Conservation (phyloP, 2,888 invertebrate species). For the Himalopsyche anomala region DNA sequence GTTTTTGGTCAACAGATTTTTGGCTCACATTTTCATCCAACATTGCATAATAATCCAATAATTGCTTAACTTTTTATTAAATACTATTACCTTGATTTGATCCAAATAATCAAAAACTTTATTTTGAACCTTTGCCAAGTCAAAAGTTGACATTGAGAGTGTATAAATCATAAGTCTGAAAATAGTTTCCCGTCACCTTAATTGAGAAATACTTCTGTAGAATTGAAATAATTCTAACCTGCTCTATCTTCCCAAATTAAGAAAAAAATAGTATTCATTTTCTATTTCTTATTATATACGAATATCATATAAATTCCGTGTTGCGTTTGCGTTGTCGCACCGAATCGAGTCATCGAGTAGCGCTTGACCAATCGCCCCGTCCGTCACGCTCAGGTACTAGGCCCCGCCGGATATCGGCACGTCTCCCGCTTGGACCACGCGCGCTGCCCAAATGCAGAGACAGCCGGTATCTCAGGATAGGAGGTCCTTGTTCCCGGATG, state of each 20-base stretch:
- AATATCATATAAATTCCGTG: neutral
- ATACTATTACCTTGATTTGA: neutral
- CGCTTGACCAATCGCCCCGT: slow-evolving; percentile 38
- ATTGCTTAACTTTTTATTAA: neutral
- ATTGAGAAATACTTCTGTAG: neutral
- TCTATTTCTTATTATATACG: neutral
- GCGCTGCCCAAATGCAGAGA: slow-evolving; percentile 72
- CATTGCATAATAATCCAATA: neutral
- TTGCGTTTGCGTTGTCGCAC: neutral
- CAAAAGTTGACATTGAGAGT: neutral
- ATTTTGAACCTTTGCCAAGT: neutral
- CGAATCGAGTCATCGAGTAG: neutral
- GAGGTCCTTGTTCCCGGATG: slow-evolving; percentile 55
- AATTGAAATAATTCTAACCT: no score
- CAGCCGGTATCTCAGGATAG: slow-evolving; percentile 53
- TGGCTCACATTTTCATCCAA: no score
- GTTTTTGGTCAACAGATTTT: no score
- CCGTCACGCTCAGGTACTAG: slow-evolving; percentile 74
- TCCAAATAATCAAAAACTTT: neutral
- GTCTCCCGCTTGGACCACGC: slow-evolving; percentile 65
- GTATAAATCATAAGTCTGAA: neutral
- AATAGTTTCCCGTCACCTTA: neutral
- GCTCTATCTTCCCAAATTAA: no score
- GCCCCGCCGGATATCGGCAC: slow-evolving; percentile 77
- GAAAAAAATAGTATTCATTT: no score